Evolutionary conservation across 2,113 vertebrate species (phyloP).

Genomic region (Chamaea fasciata): DNA sequence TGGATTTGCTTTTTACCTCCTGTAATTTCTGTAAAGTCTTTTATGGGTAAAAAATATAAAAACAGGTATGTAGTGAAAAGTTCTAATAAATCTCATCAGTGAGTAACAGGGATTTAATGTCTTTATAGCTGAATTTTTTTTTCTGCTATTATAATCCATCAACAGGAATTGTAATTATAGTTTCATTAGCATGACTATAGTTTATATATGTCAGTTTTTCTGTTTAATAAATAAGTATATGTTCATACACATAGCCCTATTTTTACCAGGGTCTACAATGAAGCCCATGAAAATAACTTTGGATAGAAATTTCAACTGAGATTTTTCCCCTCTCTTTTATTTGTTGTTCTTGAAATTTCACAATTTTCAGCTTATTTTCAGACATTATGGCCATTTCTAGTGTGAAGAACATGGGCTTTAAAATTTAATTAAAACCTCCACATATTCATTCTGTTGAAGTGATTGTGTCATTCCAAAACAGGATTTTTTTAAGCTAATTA

Average conservation of each 20-base stretch:
- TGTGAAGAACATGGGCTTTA: neutral
- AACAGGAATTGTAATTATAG: slow-evolving; percentile 9
- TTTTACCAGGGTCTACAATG: neutral
- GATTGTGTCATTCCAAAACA: neutral
- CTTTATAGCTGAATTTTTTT: neutral
- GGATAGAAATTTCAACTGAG: neutral
- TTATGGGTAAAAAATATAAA: neutral
- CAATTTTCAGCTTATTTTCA: neutral
- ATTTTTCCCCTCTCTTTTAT: neutral
- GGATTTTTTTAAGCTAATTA: neutral
- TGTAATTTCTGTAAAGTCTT: neutral
- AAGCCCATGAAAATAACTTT: neutral
- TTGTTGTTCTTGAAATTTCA: neutral
- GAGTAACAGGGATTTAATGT: neutral
- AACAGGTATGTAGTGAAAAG: neutral
- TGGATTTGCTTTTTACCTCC: neutral
- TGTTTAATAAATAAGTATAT: neutral
- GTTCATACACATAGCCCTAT: neutral
- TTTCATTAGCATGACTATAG: neutral
- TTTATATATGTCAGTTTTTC: neutral
- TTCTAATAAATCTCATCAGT: neutral
- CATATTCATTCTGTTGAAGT: neutral
- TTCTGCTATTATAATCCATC: neutral
- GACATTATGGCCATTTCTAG: neutral
- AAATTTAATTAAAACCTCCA: neutral